phyloP scores from a whole-genome alignment of 2,797 vertebrate species.

The Notolepis coatsorum region DNA sequence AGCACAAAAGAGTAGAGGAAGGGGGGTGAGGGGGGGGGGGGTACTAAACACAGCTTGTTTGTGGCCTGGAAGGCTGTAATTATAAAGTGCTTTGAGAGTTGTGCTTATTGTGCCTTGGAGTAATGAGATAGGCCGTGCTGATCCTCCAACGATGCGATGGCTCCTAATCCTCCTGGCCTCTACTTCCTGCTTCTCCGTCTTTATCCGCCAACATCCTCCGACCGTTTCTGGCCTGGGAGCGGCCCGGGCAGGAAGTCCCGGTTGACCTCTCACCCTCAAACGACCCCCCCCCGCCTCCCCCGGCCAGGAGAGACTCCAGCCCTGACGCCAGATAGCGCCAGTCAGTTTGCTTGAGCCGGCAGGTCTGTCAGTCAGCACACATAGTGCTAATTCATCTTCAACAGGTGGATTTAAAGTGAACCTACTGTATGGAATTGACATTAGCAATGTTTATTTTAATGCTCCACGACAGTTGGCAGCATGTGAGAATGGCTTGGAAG shows the following conservation, averaged over 20 bases:
- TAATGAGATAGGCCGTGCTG: conserved; percentile 78
- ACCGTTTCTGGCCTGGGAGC: conserved; percentile 53
- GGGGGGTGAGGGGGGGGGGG: conserved; percentile 15
- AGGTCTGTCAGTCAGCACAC: too few species aligned
- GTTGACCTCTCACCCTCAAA: conserved; percentile 53
- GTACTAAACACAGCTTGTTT: conserved; percentile 79
- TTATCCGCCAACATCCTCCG: conserved; percentile 73
- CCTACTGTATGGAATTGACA: too few species aligned
- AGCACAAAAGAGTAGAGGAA: conserved; percentile 37
- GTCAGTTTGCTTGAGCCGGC: conserved; percentile 6
- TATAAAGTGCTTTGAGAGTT: conserved; percentile 76
- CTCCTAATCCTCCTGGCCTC: conserved; percentile 67
- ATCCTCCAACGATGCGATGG: conserved; percentile 78
- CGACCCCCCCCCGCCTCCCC: too few species aligned
- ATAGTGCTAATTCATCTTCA: too few species aligned
- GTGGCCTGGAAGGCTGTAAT: conserved; percentile 72
- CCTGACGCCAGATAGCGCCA: conserved; percentile 27
- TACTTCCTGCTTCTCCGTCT: conserved; percentile 62
- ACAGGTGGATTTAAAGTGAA: too few species aligned
- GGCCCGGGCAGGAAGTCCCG: conserved; percentile 39
- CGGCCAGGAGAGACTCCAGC: conserved; percentile 28
- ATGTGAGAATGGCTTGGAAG: too few species aligned
- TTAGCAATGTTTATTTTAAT: too few species aligned
- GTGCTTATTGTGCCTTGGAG: conserved; percentile 64
- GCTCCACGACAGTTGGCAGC: too few species aligned